Percentiles rank a stretch among this genome's conserved stretches.
Evolutionary conservation across 2,888 invertebrate genomes (phyloP).

Genomic region (Eulithis prunata): DNA sequence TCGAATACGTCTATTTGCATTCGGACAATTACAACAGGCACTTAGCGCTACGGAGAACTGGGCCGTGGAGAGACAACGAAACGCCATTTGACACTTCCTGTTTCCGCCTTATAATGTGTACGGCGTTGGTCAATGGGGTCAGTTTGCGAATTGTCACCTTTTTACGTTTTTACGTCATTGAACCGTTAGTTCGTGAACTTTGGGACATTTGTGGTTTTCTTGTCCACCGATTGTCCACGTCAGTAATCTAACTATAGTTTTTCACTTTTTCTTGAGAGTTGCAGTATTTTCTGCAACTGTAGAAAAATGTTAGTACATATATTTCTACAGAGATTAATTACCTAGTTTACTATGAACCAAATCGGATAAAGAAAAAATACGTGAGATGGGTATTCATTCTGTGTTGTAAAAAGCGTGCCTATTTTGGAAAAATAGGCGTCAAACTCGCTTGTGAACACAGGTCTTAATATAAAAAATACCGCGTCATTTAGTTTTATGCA

Average conservation of each 20-base stretch:
- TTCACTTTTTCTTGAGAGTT: no score
- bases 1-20: conserved; percentile 68
- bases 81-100: conserved; percentile 83
- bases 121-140: conserved; percentile 53
- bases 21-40: conserved; percentile 80
- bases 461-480: background rate
- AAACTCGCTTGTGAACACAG: background rate
- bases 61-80: conserved; percentile 79
- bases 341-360: no score
- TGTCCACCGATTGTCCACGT: background rate
- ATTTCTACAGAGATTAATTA: no score
- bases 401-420: no score
- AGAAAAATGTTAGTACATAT: no score
- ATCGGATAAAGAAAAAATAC: no score
- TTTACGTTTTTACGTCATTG: conserved; percentile 26
- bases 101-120: conserved; percentile 68
- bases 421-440: background rate
- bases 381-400: no score
- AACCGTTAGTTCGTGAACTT: conserved; percentile 10
- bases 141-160: conserved; percentile 58
- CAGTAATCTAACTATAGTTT: background rate
- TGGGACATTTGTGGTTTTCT: background rate
- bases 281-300: no score
- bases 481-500: background rate
- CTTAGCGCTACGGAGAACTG: conserved; percentile 78